Evolutionary conservation across 2,113 vertebrate species (phyloP).

Genomic region (Phyllostomus discolor): DNA sequence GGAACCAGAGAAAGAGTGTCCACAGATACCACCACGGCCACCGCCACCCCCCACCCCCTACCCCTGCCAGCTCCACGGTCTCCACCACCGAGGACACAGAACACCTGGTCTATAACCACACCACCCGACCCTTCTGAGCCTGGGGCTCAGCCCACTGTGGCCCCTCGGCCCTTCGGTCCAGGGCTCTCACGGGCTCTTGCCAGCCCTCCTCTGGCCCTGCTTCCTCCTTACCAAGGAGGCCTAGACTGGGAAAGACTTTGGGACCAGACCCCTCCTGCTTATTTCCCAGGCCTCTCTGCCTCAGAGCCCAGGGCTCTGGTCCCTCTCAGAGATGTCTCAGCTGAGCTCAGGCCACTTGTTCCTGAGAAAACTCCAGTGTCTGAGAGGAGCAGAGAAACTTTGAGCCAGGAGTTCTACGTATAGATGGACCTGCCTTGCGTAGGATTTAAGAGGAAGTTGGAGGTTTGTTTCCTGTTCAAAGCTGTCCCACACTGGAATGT

Average conservation of each 20-base stretch:
- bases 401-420: neutral
- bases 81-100: constrained; percentile 86
- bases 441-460: constrained; percentile 14
- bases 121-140: constrained; percentile 92
- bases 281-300: neutral
- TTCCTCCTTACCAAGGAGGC: neutral
- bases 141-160: too few species aligned
- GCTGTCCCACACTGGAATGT: neutral
- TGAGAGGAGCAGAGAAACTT: neutral
- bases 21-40: constrained; percentile 67
- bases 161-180: neutral
- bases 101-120: constrained; percentile 90
- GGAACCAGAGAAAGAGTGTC: constrained; percentile 79
- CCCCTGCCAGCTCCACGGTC: constrained; percentile 80
- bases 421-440: neutral
- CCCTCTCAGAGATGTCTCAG: accelerated
- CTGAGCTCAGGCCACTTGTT: neutral
- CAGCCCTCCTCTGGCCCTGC: constrained; percentile 3
- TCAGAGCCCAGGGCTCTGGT: neutral
- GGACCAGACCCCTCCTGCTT: neutral
- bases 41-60: constrained; percentile 78
- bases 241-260: neutral
- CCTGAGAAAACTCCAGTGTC: neutral
- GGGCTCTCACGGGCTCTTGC: neutral
- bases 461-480: neutral